Evolutionary conservation across 2,888 invertebrate genomes (phyloP).

Genomic region (Desoria tigrina): DNA sequence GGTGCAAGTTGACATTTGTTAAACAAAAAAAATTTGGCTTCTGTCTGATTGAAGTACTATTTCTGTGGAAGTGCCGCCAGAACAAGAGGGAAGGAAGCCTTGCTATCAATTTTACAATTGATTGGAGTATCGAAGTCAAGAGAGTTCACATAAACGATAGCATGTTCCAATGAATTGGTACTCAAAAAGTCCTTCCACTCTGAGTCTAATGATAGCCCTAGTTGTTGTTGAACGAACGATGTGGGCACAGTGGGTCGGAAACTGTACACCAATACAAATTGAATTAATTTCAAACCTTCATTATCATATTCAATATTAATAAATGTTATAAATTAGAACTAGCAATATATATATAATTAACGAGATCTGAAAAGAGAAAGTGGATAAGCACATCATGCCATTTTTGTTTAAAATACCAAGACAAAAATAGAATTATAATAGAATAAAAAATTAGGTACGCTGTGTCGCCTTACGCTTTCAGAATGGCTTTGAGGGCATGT

Average conservation of each 20-base stretch:
- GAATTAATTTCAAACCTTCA: conserved; percentile 22
- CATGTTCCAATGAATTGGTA: conserved; percentile 50
- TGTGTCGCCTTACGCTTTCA: conserved; percentile 92
- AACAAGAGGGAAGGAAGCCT: conserved; percentile 50
- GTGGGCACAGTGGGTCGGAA: conserved; percentile 52
- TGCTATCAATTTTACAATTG: conserved; percentile 53
- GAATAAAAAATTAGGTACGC: conserved; percentile 13
- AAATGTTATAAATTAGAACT: neutral
- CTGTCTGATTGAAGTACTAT: neutral
- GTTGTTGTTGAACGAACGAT: conserved; percentile 51
- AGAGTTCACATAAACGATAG: conserved; percentile 48
- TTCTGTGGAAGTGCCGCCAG: conserved; percentile 42
- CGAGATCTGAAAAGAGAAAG: conserved; percentile 16
- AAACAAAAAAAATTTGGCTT: no score
- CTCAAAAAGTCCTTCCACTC: conserved; percentile 53
- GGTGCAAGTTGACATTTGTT: no score
- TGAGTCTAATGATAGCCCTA: conserved; percentile 48
- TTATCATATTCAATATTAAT: conserved; percentile 7
- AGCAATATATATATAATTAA: conserved; percentile 12
- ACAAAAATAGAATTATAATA: conserved; percentile 2
- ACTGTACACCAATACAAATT: conserved; percentile 49
- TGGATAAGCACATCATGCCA: conserved; percentile 12
- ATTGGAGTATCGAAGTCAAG: conserved; percentile 39
- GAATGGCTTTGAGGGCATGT: conserved; percentile 83
- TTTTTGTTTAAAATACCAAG: conserved; percentile 1